phyloP scores from a whole-genome alignment of 2,888 invertebrate genomes.

The Iphiclides podalirius region DNA sequence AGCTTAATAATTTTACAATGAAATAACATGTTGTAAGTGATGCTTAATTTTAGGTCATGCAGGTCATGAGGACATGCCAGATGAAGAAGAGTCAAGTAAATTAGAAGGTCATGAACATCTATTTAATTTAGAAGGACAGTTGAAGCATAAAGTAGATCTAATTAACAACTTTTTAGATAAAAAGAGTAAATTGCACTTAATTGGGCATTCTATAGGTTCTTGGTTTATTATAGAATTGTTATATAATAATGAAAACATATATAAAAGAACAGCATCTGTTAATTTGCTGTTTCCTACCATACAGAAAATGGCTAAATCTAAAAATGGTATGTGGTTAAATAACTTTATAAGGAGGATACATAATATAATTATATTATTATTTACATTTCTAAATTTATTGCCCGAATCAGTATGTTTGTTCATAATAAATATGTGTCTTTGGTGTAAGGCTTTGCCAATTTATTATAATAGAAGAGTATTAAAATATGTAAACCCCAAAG shows the following conservation, averaged over 20 bases:
- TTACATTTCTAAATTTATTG: slow-evolving; percentile 67
- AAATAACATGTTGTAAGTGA: no score
- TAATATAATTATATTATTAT: slow-evolving; percentile 48
- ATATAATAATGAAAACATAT: slow-evolving; percentile 76
- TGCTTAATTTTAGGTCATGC: slow-evolving; percentile 87
- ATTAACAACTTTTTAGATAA: slow-evolving; percentile 86
- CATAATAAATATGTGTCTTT: slow-evolving; percentile 79
- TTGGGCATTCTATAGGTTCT: slow-evolving; percentile 95
- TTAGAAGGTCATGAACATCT: slow-evolving; percentile 78
- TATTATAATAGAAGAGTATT: slow-evolving; percentile 71
- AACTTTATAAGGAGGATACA: slow-evolving; percentile 73
- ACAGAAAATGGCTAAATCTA: slow-evolving; percentile 88
- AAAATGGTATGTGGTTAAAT: slow-evolving; percentile 86
- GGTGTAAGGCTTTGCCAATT: slow-evolving; percentile 69
- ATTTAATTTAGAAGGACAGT: slow-evolving; percentile 89
- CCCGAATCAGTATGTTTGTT: slow-evolving; percentile 74
- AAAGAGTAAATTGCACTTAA: slow-evolving; percentile 86
- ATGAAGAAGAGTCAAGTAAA: slow-evolving; percentile 62
- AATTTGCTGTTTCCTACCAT: slow-evolving; percentile 93
- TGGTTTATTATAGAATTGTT: slow-evolving; percentile 90
- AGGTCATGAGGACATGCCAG: slow-evolving; percentile 77
- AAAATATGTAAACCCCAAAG: slow-evolving; percentile 79
- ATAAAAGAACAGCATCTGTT: slow-evolving; percentile 78
- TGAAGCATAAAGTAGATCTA: slow-evolving; percentile 88
- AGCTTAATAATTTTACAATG: no score